Evolutionary conservation across 2,113 vertebrate species (phyloP), one percentile per base, ranked within the genome.

Genomic region (Polypterus bichir): DNA sequence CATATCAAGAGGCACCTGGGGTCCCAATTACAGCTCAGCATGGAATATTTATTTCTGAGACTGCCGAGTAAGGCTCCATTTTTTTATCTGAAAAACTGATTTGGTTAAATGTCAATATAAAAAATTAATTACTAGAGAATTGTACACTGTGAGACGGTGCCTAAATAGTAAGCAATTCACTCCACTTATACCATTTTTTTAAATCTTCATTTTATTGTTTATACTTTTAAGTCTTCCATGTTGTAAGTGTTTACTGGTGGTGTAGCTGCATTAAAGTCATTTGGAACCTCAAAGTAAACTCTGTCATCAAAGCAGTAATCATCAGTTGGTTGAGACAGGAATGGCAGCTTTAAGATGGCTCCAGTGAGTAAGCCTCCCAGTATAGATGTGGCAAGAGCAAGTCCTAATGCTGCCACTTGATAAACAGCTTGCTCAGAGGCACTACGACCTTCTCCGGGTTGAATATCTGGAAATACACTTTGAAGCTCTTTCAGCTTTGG

Each of bases 271-370:
- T 65, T 63, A 49, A 78, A 77, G 66, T 84, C 73, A 1, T 57
- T 66, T 6, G 81, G 83, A 58, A 86, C 65, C 8, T 83, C 73
- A 64, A 93, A 90, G 71, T 86, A 88, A 9, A 77, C 60, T 1
- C 73, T 64, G 48, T 91, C 89, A 0, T 91, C 83, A n/a, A 89
- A 91, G 70, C 88, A 89, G 52, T 74, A 64, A 3, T 62, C 66
- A 64, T 89, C 74, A 0, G 79, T 67, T 0, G 81, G 90, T 3
- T 48, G 76, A 1, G 76, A 72, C 3, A 91, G 73, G 68, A 71
- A 79, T 4, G 86, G 83, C 57, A 88, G 55, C 49, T 72, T 87
- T 59, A 92, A 69, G 3, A 65, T 3, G 0, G 77, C 6, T 0
- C 90, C 87, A 0, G 84, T 77, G 9, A 91, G 60, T 44, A 83